Percentiles rank a stretch among this genome's conserved stretches.
These are phyloP conservation scores for Galeopsomyia nigrocyanea DNA, from an alignment of 2,888 invertebrate genomes.

Conservation along the genomic window DNA sequence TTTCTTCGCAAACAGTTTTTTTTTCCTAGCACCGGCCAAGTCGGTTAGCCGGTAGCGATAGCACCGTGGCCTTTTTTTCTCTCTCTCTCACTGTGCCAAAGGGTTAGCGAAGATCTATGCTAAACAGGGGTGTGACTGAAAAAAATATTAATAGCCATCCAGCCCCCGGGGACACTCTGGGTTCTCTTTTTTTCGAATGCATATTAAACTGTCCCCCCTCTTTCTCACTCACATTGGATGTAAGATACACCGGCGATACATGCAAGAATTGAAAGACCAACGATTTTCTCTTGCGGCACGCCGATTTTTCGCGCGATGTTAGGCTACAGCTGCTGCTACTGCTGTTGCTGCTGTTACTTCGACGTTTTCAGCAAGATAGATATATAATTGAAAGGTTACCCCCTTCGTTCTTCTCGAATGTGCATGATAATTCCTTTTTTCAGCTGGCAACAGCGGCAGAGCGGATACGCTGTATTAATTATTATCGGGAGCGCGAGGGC, in stretches of 20 bases:
- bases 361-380: conserved; percentile 5
- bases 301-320: conserved; percentile 10
- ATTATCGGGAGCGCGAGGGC: conserved; percentile 13
- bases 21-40: conserved; percentile 12
- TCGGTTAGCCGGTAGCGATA: conserved; percentile 29
- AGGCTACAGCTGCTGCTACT: neutral
- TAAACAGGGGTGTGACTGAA: conserved; percentile 64
- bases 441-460: neutral
- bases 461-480: conserved; percentile 24
- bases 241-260: conserved; percentile 20
- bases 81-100: conserved; percentile 22
- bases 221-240: conserved; percentile 20
- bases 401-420: neutral
- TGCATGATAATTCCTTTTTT: no score
- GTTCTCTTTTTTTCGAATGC: conserved; percentile 36
- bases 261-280: neutral
- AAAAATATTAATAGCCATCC: conserved; percentile 66
- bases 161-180: conserved; percentile 55
- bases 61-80: neutral
- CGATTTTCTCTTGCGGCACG: neutral
- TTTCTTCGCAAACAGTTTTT: conserved; percentile 9
- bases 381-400: neutral
- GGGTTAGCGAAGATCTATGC: conserved; percentile 57
- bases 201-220: conserved; percentile 18
- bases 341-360: neutral